A percentile compares a stretch with the other conserved stretches of the same genome.
Evolutionary conservation across 2,888 invertebrate genomes (phyloP).

Genomic region (Macaria notata): DNA sequence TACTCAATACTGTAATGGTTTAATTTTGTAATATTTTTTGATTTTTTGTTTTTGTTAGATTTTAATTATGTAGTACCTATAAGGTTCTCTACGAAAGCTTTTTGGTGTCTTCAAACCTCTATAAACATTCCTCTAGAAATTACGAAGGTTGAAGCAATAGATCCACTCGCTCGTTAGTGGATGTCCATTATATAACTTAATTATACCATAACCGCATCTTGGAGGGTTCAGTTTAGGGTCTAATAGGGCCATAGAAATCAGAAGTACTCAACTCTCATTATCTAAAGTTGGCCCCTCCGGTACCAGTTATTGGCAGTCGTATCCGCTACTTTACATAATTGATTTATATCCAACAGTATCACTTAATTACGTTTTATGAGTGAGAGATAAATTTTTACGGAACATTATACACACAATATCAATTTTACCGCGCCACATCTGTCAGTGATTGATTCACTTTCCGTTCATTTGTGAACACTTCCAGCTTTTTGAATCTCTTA

Average conservation of each 20-base stretch:
- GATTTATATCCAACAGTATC: constrained; percentile 54
- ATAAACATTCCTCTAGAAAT: too few relatives aligned
- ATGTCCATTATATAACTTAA: constrained; percentile 15
- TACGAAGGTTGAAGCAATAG: background rate
- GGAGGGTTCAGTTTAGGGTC: constrained; percentile 18
- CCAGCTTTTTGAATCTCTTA: constrained; percentile 15
- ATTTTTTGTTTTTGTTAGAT: too few relatives aligned
- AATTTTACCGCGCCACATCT: constrained; percentile 17
- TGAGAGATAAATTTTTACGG: constrained; percentile 20
- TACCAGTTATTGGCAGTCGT: constrained; percentile 35
- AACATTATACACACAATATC: constrained; percentile 19
- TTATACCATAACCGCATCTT: constrained; percentile 16
- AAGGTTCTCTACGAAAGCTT: too few relatives aligned
- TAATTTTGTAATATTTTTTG: too few relatives aligned
- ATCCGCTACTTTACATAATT: constrained; percentile 44
- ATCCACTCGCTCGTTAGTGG: constrained; percentile 11
- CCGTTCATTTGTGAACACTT: constrained; percentile 20
- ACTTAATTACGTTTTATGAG: constrained; percentile 59
- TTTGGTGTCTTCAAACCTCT: too few relatives aligned
- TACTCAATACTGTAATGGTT: too few relatives aligned
- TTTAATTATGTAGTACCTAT: too few relatives aligned
- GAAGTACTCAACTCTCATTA: constrained; percentile 20
- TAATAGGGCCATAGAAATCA: constrained; percentile 20
- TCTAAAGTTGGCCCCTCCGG: constrained; percentile 21
- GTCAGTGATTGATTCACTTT: constrained; percentile 24